These are phyloP conservation scores for Diplolepis rosae DNA, from an alignment of 2,888 invertebrate species.

Conservation along the genomic window DNA sequence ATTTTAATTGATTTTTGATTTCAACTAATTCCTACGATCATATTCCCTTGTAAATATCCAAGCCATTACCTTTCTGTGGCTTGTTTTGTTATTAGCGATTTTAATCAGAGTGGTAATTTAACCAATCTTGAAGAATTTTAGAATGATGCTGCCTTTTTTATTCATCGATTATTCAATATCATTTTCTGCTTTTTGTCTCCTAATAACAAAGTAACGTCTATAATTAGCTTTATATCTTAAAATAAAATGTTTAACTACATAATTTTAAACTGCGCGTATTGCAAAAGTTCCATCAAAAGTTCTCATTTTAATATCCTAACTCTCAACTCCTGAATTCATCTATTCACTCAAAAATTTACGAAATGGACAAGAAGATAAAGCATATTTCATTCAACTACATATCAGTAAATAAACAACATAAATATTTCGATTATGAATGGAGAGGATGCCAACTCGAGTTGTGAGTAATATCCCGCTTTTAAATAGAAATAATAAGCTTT, in stretches of 20 bases:
- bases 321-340: neutral
- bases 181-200: neutral
- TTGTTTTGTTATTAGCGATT: constrained; percentile 1
- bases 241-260: too few relatives aligned
- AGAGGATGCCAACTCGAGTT: neutral
- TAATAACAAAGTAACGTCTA: too few relatives aligned
- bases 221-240: too few relatives aligned
- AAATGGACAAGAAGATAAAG: neutral
- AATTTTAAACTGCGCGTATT: neutral
- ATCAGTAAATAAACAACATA: neutral
- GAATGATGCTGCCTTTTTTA: neutral
- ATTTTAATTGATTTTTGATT: neutral
- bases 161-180: neutral
- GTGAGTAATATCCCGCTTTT: neutral
- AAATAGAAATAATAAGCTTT: neutral
- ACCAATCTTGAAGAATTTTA: neutral
- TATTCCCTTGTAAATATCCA: neutral
- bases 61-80: neutral
- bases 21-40: neutral
- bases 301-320: neutral
- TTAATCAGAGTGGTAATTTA: neutral
- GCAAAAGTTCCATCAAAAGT: too few relatives aligned
- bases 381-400: too few relatives aligned
- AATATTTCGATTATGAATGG: neutral
- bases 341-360: neutral